Evolutionary conservation across 2,797 vertebrate genomes (phyloP), one percentile per base, ranked within the genome.

Genomic region (Florisuga fusca): DNA sequence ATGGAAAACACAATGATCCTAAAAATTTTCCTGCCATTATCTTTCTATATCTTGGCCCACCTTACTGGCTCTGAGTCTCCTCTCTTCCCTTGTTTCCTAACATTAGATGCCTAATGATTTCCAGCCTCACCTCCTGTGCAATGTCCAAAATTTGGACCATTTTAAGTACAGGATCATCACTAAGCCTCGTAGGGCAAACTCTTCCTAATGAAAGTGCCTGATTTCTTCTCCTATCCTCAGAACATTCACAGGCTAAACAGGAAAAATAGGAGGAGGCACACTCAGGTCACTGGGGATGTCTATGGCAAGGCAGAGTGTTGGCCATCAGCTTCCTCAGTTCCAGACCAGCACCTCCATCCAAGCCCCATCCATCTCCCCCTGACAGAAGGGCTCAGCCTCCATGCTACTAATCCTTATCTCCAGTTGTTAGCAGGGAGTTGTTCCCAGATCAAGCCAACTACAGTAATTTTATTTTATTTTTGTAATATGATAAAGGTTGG

Each of bases 381-480:
- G 26, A 68, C 67, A 68, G 36, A 10, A 82, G 15, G 33, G 33
- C 87, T 89, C 77, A 0, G 2, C 76, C 53, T 82, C 84, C 69
- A 33, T 1, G 3, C 63, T 63, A 9, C 2, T 61, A 92, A 95
- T 92, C 61, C 61, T 94, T 94, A 92, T 92, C 86, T 93, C 64
- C 78, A 64, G 50, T 22, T 77, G 57, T 58, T 83, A 82, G 87
- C 48, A 76, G 78, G 86, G 90, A 92, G 84, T 6, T 76, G 59
- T 23, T 93, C 87, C 71, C 59, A 87, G 59, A 79, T 53, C 77
- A 84, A 0, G 1, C 48, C 3, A 27, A 79, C 63, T 10, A 12
- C 66, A 75, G 75, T 88, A n/a, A 16, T 25, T 43, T 81, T 50
- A 41, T 41, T 41, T 41, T 41, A 41, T 34, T 31, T 13, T 50